Evolutionary conservation across 1,140 invertebrate species (phyloP), one percentile per base, ranked within the genome.

Genomic region (Drosophila pandora): DNA sequence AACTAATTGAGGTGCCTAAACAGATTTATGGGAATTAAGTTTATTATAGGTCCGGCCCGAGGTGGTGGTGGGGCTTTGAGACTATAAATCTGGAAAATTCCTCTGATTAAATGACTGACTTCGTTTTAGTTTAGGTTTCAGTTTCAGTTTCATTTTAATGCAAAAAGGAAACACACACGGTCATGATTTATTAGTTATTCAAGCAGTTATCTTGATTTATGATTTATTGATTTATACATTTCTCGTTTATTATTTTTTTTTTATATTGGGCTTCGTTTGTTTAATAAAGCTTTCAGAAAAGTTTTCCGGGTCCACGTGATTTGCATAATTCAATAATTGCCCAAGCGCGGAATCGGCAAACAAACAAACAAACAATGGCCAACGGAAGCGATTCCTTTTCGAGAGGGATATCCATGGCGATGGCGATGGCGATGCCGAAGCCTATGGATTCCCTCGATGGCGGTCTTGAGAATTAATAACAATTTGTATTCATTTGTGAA

Each of bases 401-500:
- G n/a, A 21, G 7, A 17, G 39, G 30, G 22, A 34, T 10, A 12
- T 47, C 41, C 25, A 28, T 28, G 25, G 25, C 25, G 25, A 28
- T 28, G 25, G 25, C 5, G 25, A 28, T 28, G 25, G 5, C 25
- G 25, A 28, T 28, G 7, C 8, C 9, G 2, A 43, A 6, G 37
- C 12, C 12, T 2, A 61, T 63, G 67, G 79, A 76, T 81, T 85
- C 72, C 81, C 81, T 73, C 49, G 68, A 41, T 75, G 64, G 39
- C 81, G 48, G 61, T 71, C 82, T 85, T 85, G 73, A 85, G 82
- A 85, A 87, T 85, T 85, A 85, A 85, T 85, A 85, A 78, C 82
- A 85, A 85, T 85, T 85, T 85, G 82, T 85, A 85, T 85, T 87
- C 82, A 85, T 85, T 85, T 85, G 82, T 87, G 82, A 85, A 85